Conservation (phyloP, 1,140 invertebrate genomes). For the Microvelia longipes region DNA sequence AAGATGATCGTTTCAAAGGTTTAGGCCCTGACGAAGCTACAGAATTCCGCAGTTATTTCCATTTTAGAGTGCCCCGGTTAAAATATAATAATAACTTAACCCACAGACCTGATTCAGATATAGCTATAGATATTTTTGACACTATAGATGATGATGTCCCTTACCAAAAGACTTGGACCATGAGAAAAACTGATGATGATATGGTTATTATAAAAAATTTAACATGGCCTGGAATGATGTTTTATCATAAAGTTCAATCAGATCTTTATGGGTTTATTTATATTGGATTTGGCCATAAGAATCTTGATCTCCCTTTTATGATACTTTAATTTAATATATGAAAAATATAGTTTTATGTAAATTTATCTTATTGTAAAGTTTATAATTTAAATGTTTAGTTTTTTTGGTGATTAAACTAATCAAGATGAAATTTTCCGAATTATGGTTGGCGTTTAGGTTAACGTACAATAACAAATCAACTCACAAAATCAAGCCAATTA, state of each 20-base stretch:
- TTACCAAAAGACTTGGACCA: conserved; percentile 38
- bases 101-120: conserved; percentile 55
- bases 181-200: conserved; percentile 40
- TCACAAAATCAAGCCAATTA: too few relatives aligned
- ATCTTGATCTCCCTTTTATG: conserved; percentile 56
- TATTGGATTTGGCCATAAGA: conserved; percentile 52
- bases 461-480: too few relatives aligned
- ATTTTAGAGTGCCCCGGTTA: conserved; percentile 43
- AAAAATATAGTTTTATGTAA: too few relatives aligned
- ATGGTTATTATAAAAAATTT: conserved; percentile 44
- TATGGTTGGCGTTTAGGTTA: too few relatives aligned
- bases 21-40: conserved; percentile 39
- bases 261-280: conserved; percentile 52
- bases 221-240: conserved; percentile 57
- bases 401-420: too few relatives aligned
- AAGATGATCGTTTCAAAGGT: conserved; percentile 50
- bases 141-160: conserved; percentile 49
- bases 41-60: conserved; percentile 47
- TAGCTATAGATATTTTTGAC: conserved; percentile 58
- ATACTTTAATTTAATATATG: too few relatives aligned
- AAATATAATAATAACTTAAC: conserved; percentile 55
- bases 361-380: too few relatives aligned
- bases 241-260: conserved; percentile 49
- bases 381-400: too few relatives aligned
- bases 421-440: too few relatives aligned